Evolutionary conservation across 2,888 invertebrate species (phyloP).

Genomic region (Volucella bombylans): DNA sequence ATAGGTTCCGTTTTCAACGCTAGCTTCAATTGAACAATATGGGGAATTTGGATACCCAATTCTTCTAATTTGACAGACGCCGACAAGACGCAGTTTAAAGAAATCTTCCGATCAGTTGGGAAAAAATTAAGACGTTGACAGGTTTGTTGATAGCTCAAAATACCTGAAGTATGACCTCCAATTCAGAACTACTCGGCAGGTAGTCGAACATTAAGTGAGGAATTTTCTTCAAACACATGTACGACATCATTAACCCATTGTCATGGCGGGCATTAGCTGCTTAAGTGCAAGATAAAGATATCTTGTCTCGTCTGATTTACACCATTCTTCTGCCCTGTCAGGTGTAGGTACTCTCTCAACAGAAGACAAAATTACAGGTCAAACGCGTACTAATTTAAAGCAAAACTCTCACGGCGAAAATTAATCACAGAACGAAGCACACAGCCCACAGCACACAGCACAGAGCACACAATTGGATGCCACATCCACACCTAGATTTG

Average conservation of each 20-base stretch:
- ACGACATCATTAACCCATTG: conserved; percentile 5
- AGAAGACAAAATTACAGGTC: conserved; percentile 48
- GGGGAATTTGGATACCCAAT: too few species aligned
- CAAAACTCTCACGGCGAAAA: conserved; percentile 71
- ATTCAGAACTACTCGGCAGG: not conserved
- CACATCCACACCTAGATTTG: conserved; percentile 63
- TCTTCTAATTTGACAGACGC: too few species aligned
- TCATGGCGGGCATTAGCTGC: conserved; percentile 8
- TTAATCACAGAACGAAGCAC: conserved; percentile 66
- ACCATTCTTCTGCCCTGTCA: conserved; percentile 23
- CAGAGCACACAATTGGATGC: conserved; percentile 60
- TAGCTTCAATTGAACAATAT: too few species aligned
- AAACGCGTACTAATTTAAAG: conserved; percentile 70
- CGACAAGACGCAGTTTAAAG: too few species aligned
- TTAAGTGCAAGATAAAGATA: conserved; percentile 44
- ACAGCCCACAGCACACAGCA: not conserved
- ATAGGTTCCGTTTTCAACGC: too few species aligned
- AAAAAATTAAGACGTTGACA: too few species aligned
- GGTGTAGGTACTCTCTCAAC: not conserved
- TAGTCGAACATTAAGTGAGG: conserved; percentile 7
- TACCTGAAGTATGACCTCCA: not conserved
- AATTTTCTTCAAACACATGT: conserved; percentile 13
- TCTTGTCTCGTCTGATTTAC: conserved; percentile 31
- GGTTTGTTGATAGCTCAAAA: not conserved
- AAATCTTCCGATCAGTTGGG: too few species aligned